phyloP scores from a whole-genome alignment of 2,113 vertebrate genomes.

The Xiphophorus hellerii region DNA sequence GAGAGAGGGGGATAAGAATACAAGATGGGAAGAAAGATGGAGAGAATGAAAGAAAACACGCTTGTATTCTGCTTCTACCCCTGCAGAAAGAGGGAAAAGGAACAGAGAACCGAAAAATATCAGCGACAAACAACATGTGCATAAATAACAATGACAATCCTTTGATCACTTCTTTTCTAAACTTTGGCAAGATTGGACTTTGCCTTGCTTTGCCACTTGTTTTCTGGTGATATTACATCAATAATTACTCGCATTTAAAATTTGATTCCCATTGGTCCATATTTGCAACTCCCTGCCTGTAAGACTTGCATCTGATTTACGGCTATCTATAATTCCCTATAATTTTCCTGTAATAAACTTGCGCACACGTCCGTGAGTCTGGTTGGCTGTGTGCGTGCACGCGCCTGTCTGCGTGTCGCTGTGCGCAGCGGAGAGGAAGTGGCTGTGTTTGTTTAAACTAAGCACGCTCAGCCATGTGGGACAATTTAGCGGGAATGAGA shows the following conservation, averaged over 20 bases:
- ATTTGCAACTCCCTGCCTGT: not conserved
- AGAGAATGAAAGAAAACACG: too few relatives aligned
- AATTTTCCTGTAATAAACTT: not conserved
- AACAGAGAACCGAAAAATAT: too few relatives aligned
- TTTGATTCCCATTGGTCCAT: too few relatives aligned
- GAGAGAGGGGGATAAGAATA: too few relatives aligned
- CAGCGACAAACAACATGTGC: too few relatives aligned
- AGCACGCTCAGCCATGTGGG: constrained; percentile 78
- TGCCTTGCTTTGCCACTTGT: not conserved
- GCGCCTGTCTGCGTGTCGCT: constrained; percentile 43
- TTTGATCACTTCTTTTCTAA: too few relatives aligned
- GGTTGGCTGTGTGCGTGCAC: constrained; percentile 6
- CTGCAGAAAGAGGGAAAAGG: too few relatives aligned
- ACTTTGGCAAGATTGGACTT: not conserved
- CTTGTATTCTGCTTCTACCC: too few relatives aligned
- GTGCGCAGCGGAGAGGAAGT: constrained; percentile 84
- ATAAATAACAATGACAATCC: too few relatives aligned
- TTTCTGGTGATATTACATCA: not conserved
- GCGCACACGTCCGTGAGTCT: not conserved
- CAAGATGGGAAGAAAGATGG: too few relatives aligned
- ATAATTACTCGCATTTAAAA: too few relatives aligned
- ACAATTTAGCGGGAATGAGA: constrained; percentile 76
- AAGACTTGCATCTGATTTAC: not conserved
- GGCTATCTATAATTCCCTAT: not conserved
- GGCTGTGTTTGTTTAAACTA: constrained; percentile 85